Percentiles rank a stretch among this genome's conserved stretches.
Conservation (phyloP, 1,140 invertebrate genomes). For the Leptinotarsa lineolata region DNA sequence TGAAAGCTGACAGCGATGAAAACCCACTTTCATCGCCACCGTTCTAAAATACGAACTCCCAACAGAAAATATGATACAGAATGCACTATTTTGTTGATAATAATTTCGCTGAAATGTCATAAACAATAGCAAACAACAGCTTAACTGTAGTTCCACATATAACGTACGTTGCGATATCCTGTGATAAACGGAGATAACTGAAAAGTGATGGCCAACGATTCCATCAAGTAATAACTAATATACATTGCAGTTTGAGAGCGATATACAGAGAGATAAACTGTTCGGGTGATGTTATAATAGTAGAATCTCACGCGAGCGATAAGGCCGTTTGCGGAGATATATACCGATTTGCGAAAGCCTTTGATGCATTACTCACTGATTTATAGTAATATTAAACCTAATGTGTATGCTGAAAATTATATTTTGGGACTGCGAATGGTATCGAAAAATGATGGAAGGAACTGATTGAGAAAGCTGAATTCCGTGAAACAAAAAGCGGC, state of each 20-base stretch:
- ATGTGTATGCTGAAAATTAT: constrained; percentile 2
- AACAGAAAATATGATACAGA: constrained; percentile 32
- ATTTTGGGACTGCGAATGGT: neutral
- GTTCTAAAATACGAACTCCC: constrained; percentile 24
- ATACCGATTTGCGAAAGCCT: constrained; percentile 31
- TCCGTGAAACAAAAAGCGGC: too few relatives aligned
- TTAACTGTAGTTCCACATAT: constrained; percentile 26
- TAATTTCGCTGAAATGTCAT: constrained; percentile 33
- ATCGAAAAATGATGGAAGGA: neutral
- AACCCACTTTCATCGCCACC: constrained; percentile 13
- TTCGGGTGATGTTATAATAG: constrained; percentile 45
- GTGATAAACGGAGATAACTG: constrained; percentile 34
- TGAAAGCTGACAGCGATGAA: constrained; percentile 30
- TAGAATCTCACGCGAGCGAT: constrained; percentile 41
- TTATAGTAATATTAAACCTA: constrained; percentile 24
- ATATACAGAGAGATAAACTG: constrained; percentile 42
- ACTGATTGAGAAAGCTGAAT: too few relatives aligned
- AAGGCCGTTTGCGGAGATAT: constrained; percentile 36
- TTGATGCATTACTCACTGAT: constrained; percentile 33
- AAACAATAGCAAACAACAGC: constrained; percentile 30
- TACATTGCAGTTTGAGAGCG: constrained; percentile 44
- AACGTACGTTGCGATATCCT: constrained; percentile 16
- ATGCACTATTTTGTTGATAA: constrained; percentile 30
- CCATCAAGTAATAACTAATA: constrained; percentile 46
- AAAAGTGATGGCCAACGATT: constrained; percentile 44